phyloP scores from a whole-genome alignment of 2,888 invertebrate species.

The Leptothorax acervorum region DNA sequence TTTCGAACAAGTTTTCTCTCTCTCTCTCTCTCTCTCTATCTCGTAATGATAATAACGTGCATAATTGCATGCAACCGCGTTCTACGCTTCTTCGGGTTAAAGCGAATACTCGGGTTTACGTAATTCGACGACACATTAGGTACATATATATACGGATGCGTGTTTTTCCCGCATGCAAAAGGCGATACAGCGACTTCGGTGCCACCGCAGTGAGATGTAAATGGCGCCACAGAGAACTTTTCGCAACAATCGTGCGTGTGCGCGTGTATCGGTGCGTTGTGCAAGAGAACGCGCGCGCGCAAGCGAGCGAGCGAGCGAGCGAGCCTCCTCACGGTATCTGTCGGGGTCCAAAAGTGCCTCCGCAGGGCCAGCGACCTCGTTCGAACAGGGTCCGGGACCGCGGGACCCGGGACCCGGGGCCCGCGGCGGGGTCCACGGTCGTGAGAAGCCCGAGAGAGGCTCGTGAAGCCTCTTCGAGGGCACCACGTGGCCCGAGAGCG shows the following conservation, averaged over 20 bases:
- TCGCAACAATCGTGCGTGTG: constrained; percentile 26
- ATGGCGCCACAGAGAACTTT: constrained; percentile 46
- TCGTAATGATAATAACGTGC: constrained; percentile 12
- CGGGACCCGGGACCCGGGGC: neutral
- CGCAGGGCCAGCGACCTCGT: constrained; percentile 54
- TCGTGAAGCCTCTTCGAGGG: constrained; percentile 42
- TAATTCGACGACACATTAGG: constrained; percentile 40
- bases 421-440: constrained; percentile 16
- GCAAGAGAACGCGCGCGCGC: constrained; percentile 32
- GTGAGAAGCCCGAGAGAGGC: constrained; percentile 28
- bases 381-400: constrained; percentile 22
- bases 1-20: neutral
- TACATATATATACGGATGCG: constrained; percentile 11
- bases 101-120: constrained; percentile 36
- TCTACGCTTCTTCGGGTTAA: constrained; percentile 27
- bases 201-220: constrained; percentile 41
- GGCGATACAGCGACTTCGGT: neutral
- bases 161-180: constrained; percentile 45
- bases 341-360: constrained; percentile 36
- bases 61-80: constrained; percentile 30
- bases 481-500: constrained; percentile 54
- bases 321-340: neutral
- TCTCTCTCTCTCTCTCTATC: neutral
- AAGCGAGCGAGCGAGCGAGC: neutral
- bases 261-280: constrained; percentile 20